Base-by-base conservation (phyloP, 2,797 vertebrate species). In the Muscicapa striata region DNA sequence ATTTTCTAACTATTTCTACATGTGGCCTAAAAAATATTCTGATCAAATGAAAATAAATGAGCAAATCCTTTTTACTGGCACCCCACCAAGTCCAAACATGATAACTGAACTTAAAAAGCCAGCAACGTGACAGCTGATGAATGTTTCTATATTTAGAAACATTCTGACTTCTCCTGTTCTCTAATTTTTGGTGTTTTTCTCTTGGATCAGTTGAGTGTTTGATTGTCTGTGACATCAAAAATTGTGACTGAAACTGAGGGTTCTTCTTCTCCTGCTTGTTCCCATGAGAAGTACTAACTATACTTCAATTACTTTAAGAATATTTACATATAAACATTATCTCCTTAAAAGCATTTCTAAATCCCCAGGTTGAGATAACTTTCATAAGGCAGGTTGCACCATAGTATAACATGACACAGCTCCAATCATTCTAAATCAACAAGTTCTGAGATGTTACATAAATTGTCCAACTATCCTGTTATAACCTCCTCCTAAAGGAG, bases 141-240 rank as follows among this genome's bases (percentile, higher is more conserved):
- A 93, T 68, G 70, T 13, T 72, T 88, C 43, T 84, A 48, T 70
- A 51, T 52, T 92, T 82, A 91, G 40, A 93, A 93, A 68, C 30
- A 79, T 80, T 83, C 45, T 73, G 40, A 64, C 36, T 89, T 58
- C 32, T 77, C 38, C 20, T 66, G 36, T 72, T 93, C 45, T 83
- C 55, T 69, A 29, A 52, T 87, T 70, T 72, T 72, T 41, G 32
- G 27, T 30, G 10, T 1, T 51, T 49, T 51, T 74, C 30, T 34
- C 45, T 86, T 55, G 17, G 34, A 48, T 52, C 7, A 4, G 20
- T 43, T 1, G 0, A 27, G 13, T 41, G 26, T 76, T 86, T 83
- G 48, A 41, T 58, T 54, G 24, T 7, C 91, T 84, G 59, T 49
- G 40, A 81, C 66, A 94, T 41, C 19, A 67, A 49, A 67, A 86